Percentiles rank a stretch among this genome's conserved stretches.
phyloP scores from a whole-genome alignment of 2,888 invertebrate genomes.

The Eretmocerus hayati region DNA sequence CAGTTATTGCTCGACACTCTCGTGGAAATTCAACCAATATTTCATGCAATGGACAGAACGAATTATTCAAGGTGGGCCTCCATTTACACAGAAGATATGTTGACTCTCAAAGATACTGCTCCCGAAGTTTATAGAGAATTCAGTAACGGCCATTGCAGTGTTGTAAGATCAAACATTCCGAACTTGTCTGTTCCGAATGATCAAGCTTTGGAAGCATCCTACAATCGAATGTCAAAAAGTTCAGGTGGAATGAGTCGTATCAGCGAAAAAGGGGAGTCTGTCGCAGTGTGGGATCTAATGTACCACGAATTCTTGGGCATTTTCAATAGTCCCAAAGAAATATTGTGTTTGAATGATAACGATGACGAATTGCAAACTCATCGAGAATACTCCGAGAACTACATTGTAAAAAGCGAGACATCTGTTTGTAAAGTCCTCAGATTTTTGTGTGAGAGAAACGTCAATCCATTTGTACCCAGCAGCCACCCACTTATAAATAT shows the following conservation, averaged over 20 bases:
- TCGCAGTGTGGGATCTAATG: neutral
- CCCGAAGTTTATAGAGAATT: constrained; percentile 2
- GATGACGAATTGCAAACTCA: neutral
- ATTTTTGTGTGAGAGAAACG: neutral
- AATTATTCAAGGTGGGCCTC: constrained; percentile 3
- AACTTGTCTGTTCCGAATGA: constrained; percentile 11
- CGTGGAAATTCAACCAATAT: constrained; percentile 2
- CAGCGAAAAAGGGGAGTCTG: neutral
- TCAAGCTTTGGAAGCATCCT: constrained; percentile 12
- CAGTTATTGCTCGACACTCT: neutral
- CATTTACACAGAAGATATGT: constrained; percentile 6
- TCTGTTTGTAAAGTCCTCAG: neutral
- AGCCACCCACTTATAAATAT: neutral
- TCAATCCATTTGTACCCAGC: neutral
- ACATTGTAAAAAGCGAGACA: neutral
- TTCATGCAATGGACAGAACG: constrained; percentile 1
- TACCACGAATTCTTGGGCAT: neutral
- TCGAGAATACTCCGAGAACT: neutral
- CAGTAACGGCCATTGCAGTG: constrained; percentile 1
- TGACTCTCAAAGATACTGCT: neutral
- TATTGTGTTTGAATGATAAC: neutral
- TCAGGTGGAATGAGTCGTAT: neutral
- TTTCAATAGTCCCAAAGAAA: neutral
- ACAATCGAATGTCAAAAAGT: neutral
- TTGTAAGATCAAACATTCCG: constrained; percentile 3